These are phyloP conservation scores for Tetragnatha versicolor DNA, from an alignment of 1,140 invertebrate genomes.

Conservation along the genomic window DNA sequence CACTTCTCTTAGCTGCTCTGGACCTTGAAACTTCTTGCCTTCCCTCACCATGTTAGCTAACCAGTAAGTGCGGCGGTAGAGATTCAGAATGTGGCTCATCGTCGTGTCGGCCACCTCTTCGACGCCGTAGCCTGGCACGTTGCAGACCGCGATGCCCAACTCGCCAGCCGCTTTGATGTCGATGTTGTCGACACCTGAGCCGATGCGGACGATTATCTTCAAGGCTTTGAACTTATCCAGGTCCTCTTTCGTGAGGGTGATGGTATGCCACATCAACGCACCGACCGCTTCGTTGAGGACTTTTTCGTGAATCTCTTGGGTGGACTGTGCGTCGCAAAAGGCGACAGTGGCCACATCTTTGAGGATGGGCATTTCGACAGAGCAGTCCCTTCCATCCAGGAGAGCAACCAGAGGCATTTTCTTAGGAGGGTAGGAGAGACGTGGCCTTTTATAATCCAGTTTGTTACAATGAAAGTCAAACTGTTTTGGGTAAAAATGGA, in stretches of 20 bases:
- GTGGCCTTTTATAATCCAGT: too few species aligned
- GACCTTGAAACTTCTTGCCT: constrained; percentile 96
- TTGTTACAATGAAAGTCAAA: too few species aligned
- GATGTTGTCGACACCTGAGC: constrained; percentile 97
- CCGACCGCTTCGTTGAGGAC: constrained; percentile 98
- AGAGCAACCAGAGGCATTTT: constrained; percentile 96
- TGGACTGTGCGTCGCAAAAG: constrained; percentile 98
- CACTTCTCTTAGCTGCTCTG: constrained; percentile 89
- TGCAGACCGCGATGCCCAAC: constrained; percentile 94
- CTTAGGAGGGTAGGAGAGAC: too few species aligned
- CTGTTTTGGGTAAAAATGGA: too few species aligned
- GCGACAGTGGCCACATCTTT: constrained; percentile 99
- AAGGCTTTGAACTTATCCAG: constrained; percentile 99
- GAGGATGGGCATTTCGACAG: constrained; percentile 98
- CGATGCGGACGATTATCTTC: constrained; percentile 97
- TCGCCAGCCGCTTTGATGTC: constrained; percentile 84
- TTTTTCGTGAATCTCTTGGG: constrained; percentile 98
- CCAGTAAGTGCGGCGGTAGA: constrained; percentile 99
- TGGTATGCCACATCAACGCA: constrained; percentile 99
- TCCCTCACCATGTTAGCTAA: constrained; percentile 97
- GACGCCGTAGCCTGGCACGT: constrained; percentile 98
- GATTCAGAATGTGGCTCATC: constrained; percentile 95
- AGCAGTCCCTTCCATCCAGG: constrained; percentile 97
- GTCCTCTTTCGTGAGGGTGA: constrained; percentile 97
- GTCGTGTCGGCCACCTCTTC: constrained; percentile 99